Conservation (phyloP, 2,888 invertebrate species). For the Limnephilus rhombicus region DNA sequence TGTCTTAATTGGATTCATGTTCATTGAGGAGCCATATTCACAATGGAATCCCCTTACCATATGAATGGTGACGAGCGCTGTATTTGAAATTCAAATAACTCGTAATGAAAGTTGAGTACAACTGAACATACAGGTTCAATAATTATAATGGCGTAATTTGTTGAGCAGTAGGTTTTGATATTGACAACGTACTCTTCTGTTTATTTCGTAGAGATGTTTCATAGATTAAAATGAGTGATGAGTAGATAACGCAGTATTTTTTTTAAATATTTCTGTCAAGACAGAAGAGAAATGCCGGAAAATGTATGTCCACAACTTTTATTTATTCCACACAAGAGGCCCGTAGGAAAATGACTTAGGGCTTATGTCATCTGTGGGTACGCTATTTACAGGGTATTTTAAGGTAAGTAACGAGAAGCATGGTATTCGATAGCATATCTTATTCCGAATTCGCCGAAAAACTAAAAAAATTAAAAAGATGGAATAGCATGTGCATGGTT, state of each 20-base stretch:
- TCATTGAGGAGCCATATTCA: neutral
- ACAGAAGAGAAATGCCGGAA: neutral
- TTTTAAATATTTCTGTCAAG: no score
- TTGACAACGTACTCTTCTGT: neutral
- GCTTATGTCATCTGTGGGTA: no score
- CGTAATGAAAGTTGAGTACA: neutral
- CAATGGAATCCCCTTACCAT: constrained; percentile 22
- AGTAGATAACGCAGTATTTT: no score
- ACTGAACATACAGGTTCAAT: constrained; percentile 9
- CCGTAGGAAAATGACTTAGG: no score
- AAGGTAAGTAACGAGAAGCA: no score
- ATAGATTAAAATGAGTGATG: no score
- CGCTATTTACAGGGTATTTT: no score
- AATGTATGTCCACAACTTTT: neutral
- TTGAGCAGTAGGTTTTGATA: neutral
- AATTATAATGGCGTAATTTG: neutral
- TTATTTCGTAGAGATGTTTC: neutral
- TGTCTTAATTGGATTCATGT: neutral
- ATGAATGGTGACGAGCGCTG: constrained; percentile 14
- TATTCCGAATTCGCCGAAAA: no score
- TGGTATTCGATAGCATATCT: no score
- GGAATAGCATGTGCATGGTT: no score
- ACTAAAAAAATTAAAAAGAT: no score
- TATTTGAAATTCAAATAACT: constrained; percentile 18
- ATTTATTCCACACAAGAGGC: no score